A percentile compares a stretch with the other conserved stretches of the same genome.
These are phyloP conservation scores for Diarsia brunnea DNA, from an alignment of 2,888 invertebrate species.

Conservation along the genomic window DNA sequence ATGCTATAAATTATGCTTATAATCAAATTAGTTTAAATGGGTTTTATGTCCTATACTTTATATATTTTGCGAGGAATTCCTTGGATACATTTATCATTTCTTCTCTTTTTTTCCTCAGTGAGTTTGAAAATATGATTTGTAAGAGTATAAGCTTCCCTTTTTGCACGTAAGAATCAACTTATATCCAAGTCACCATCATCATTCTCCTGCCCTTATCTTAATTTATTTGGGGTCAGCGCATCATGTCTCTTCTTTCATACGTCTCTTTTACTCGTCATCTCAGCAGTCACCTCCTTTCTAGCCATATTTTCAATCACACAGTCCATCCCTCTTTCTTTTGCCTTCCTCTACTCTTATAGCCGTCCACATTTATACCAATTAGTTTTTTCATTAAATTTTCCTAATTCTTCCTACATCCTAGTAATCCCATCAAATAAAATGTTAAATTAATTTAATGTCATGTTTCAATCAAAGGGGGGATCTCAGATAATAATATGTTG, in stretches of 20 bases:
- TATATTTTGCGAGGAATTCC: conserved; percentile 11
- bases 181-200: neutral
- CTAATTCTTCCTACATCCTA: neutral
- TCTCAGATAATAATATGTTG: neutral
- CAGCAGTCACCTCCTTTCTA: too few relatives aligned
- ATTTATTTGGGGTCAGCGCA: too few relatives aligned
- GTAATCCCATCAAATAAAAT: neutral
- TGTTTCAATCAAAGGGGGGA: neutral
- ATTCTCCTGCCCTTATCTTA: too few relatives aligned
- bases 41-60: conserved; percentile 37
- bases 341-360: too few relatives aligned
- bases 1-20: conserved; percentile 43
- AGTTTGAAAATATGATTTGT: neutral
- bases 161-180: neutral
- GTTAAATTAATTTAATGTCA: neutral
- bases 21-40: conserved; percentile 53
- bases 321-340: too few relatives aligned
- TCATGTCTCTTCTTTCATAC: too few relatives aligned
- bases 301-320: too few relatives aligned
- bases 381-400: neutral
- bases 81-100: neutral
- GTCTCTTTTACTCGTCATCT: too few relatives aligned
- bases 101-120: neutral
- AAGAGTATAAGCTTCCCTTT: neutral
- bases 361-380: neutral